Evolutionary conservation across 1,140 invertebrate genomes (phyloP).

Genomic region (Calycopis cecrops): DNA sequence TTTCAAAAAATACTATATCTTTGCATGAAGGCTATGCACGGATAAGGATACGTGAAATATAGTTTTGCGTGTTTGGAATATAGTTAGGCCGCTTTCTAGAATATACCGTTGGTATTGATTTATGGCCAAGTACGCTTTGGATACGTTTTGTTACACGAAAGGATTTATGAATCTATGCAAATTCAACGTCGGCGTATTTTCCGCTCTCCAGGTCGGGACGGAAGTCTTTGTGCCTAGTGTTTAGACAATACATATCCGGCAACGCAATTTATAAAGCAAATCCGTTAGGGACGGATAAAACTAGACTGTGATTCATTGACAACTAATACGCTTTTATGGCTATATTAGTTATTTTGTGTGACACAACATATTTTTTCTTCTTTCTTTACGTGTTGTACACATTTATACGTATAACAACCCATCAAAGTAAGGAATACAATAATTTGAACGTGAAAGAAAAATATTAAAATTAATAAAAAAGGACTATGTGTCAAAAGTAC

Average conservation of each 20-base stretch:
- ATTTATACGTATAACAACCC: too few relatives aligned
- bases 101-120: conserved; percentile 47
- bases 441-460: too few relatives aligned
- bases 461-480: too few relatives aligned
- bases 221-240: conserved; percentile 15
- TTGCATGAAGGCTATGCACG: background rate
- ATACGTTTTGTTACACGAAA: conserved; percentile 28
- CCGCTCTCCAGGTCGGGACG: conserved; percentile 10
- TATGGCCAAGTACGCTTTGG: conserved; percentile 38
- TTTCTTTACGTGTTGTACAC: too few relatives aligned
- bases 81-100: conserved; percentile 38
- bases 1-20: too few relatives aligned
- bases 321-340: too few relatives aligned
- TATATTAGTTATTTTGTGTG: too few relatives aligned
- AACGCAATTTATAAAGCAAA: conserved; percentile 5
- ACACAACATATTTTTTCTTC: too few relatives aligned
- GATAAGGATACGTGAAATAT: conserved; percentile 39
- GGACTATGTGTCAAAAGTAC: too few relatives aligned
- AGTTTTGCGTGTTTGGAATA: conserved; percentile 45
- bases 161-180: conserved; percentile 37
- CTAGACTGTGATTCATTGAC: too few relatives aligned
- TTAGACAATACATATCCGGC: conserved; percentile 5
- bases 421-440: too few relatives aligned
- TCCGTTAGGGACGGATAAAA: background rate
- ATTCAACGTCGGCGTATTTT: conserved; percentile 28